A percentile compares a stretch with the other conserved stretches of the same genome.
Conservation (phyloP, 2,797 vertebrate species). For the Karalla daura region DNA sequence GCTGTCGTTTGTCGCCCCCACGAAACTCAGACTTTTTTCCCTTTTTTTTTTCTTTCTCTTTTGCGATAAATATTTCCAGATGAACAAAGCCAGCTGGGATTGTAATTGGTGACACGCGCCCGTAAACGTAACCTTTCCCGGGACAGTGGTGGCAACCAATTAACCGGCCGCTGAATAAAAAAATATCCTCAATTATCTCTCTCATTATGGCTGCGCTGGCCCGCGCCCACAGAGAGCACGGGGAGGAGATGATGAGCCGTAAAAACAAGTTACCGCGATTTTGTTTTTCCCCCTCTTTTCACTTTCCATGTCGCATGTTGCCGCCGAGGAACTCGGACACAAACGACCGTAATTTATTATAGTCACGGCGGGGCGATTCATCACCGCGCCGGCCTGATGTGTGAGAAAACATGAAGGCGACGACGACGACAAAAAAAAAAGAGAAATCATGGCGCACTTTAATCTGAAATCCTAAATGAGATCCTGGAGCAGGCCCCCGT, state of each 20-base stretch:
- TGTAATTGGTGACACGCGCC: slow-evolving; percentile 87
- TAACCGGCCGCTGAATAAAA: slow-evolving; percentile 86
- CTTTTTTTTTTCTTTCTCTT: too few relatives aligned
- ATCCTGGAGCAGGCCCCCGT: slow-evolving; percentile 54
- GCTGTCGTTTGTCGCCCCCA: slow-evolving; percentile 85
- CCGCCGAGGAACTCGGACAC: not conserved
- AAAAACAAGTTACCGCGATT: slow-evolving; percentile 57
- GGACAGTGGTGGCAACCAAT: slow-evolving; percentile 87
- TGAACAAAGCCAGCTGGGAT: slow-evolving; percentile 87
- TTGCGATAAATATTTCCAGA: slow-evolving; percentile 85
- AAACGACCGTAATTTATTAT: slow-evolving; percentile 1
- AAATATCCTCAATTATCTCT: slow-evolving; percentile 88
- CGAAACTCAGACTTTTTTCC: slow-evolving; percentile 87
- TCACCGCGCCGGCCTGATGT: slow-evolving; percentile 11
- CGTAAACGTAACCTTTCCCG: slow-evolving; percentile 87
- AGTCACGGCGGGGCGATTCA: not conserved
- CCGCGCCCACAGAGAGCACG: slow-evolving; percentile 79
- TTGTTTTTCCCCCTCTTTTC: slow-evolving; percentile 39
- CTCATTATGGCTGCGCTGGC: slow-evolving; percentile 83
- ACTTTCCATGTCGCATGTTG: slow-evolving; percentile 19
- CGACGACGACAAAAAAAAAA: slow-evolving; percentile 28
- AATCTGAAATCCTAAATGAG: slow-evolving; percentile 56
- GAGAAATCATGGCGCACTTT: slow-evolving; percentile 39
- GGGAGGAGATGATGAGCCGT: slow-evolving; percentile 65
- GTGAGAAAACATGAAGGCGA: slow-evolving; percentile 11